phyloP scores from a whole-genome alignment of 2,113 vertebrate species.

The Poeciliopsis prolifica region DNA sequence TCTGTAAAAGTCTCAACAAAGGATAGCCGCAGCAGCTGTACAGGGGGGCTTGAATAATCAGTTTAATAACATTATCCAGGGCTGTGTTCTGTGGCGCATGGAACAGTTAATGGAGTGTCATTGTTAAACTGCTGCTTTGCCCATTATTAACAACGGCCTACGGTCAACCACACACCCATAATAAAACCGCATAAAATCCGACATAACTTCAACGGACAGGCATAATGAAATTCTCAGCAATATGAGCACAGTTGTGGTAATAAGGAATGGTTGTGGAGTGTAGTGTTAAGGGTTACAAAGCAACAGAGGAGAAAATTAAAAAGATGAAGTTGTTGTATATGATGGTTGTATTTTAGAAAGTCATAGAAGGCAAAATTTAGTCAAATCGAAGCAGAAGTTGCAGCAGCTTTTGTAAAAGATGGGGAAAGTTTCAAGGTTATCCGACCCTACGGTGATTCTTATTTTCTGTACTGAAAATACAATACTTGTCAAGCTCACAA shows the following conservation, averaged over 20 bases:
- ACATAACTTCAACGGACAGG: conserved; percentile 75
- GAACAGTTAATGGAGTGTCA: conserved; percentile 78
- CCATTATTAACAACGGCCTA: conserved; percentile 77
- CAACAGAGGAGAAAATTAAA: conserved; percentile 76
- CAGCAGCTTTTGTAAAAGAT: neutral
- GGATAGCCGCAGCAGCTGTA: conserved; percentile 40
- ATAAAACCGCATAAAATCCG: conserved; percentile 76
- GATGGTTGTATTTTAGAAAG: conserved; percentile 45
- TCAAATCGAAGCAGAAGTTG: conserved; percentile 9
- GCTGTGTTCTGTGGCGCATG: conserved; percentile 69
- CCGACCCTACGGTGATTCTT: conserved; percentile 13
- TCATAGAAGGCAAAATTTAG: conserved; percentile 12
- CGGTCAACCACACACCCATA: conserved; percentile 73
- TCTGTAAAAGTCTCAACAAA: conserved; percentile 54
- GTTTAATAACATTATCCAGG: conserved; percentile 78
- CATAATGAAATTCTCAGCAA: conserved; percentile 75
- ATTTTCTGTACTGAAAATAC: conserved; percentile 12
- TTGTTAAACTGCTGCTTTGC: conserved; percentile 74
- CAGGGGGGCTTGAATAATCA: conserved; percentile 71
- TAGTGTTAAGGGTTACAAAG: conserved; percentile 61
- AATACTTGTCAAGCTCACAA: conserved; percentile 17
- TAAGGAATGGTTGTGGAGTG: conserved; percentile 59
- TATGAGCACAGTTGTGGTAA: conserved; percentile 70
- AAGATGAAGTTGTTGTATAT: conserved; percentile 64
- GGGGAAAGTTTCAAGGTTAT: conserved; percentile 51